These are phyloP conservation scores for Ormyrus labotus DNA, from an alignment of 2,888 invertebrate genomes.

Conservation along the genomic window DNA sequence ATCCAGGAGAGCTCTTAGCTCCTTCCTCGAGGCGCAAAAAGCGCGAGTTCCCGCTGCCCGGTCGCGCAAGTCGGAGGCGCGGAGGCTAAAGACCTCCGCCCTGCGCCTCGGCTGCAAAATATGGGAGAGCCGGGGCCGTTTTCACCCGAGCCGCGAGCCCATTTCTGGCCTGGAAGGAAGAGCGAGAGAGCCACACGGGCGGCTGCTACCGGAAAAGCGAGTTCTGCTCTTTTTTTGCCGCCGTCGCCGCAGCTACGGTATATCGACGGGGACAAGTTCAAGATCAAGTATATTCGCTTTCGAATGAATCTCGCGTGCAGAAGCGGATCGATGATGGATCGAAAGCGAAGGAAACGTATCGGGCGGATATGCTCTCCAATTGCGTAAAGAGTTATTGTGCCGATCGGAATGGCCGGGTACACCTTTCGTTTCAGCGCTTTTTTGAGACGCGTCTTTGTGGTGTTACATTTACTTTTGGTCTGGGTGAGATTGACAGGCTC, in stretches of 20 bases:
- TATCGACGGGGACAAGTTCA: constrained; percentile 37
- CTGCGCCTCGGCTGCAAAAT: background rate
- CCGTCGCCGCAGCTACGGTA: background rate
- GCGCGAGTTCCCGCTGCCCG: too few species aligned
- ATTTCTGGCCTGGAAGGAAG: constrained; percentile 17
- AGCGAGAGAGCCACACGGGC: background rate
- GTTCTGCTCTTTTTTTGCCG: constrained; percentile 7
- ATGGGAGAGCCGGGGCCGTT: constrained; percentile 2
- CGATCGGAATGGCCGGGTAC: constrained; percentile 1
- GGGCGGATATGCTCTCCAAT: background rate
- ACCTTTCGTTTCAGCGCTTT: background rate
- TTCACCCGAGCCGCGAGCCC: constrained; percentile 23
- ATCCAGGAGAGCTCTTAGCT: too few species aligned
- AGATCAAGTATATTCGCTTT: constrained; percentile 55
- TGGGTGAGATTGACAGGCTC: background rate
- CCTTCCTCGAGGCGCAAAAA: too few species aligned
- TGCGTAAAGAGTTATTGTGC: constrained; percentile 34
- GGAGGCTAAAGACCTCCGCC: constrained; percentile 12
- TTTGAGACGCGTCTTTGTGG: background rate
- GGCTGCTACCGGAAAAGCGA: constrained; percentile 10
- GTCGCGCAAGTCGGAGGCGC: too few species aligned
- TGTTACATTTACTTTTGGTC: too few species aligned
- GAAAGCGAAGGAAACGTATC: constrained; percentile 22
- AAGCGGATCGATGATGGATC: constrained; percentile 19
- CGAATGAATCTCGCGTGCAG: constrained; percentile 7